phyloP scores from a whole-genome alignment of 2,888 invertebrate genomes.

The Euclidia mi region DNA sequence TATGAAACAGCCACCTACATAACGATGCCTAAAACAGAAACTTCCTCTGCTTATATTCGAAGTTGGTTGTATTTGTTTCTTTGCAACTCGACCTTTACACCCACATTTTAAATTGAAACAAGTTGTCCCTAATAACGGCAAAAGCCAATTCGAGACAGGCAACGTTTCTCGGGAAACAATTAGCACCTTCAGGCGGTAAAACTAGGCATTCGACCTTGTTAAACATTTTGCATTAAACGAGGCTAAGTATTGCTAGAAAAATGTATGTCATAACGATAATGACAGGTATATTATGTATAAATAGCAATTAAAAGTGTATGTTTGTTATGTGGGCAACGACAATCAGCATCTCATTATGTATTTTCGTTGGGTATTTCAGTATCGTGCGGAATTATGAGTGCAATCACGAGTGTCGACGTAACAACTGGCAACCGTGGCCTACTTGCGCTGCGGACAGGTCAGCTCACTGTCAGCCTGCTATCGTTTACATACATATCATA shows the following conservation, averaged over 20 bases:
- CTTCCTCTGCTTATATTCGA: too few species aligned
- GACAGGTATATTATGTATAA: neutral
- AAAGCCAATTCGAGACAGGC: too few species aligned
- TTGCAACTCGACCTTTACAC: neutral
- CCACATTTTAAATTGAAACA: neutral
- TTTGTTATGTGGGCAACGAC: constrained; percentile 11
- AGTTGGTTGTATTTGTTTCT: neutral
- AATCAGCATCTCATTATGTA: constrained; percentile 9
- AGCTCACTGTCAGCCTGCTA: constrained; percentile 32
- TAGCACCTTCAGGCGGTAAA: too few species aligned
- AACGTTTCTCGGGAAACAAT: too few species aligned
- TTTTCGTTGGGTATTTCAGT: constrained; percentile 36
- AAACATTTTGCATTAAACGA: neutral
- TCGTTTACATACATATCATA: constrained; percentile 34
- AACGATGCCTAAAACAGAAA: too few species aligned
- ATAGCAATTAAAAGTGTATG: constrained; percentile 10
- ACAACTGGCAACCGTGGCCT: constrained; percentile 77
- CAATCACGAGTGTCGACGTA: constrained; percentile 58
- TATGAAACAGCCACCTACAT: too few species aligned
- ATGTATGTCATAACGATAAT: neutral
- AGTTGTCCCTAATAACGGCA: neutral
- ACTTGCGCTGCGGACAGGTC: constrained; percentile 62
- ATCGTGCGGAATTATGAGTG: constrained; percentile 58
- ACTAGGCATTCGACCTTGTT: neutral
- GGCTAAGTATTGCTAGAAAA: neutral